A percentile compares a stretch with the other conserved stretches of the same genome.
These are phyloP conservation scores for Cepaea nemoralis DNA, from an alignment of 1,140 invertebrate species.

Conservation along the genomic window DNA sequence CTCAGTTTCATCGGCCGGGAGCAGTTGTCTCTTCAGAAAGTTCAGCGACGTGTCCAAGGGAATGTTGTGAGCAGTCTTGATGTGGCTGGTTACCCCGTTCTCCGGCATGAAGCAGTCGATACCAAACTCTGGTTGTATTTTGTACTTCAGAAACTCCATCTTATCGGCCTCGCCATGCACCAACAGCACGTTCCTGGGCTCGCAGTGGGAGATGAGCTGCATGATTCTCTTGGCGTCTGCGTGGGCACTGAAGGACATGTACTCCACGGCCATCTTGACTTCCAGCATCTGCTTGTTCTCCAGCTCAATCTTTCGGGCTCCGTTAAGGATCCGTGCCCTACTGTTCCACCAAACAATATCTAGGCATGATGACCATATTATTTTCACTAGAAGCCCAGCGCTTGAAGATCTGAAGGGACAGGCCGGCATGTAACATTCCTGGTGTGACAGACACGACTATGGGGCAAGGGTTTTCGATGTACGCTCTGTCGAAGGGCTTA, in stretches of 20 bases:
- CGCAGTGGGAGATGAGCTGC: constrained; percentile 98
- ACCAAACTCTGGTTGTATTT: constrained; percentile 85
- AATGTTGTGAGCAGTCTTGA: constrained; percentile 86
- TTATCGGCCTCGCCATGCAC: constrained; percentile 90
- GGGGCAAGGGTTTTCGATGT: constrained; percentile 96
- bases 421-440: constrained; percentile 98
- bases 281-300: constrained; percentile 86
- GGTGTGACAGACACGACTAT: constrained; percentile 99
- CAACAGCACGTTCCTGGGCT: constrained; percentile 96
- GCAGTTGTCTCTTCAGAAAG: constrained; percentile 76
- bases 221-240: constrained; percentile 99
- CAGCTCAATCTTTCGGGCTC: constrained; percentile 94
- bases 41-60: constrained; percentile 90
- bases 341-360: constrained; percentile 99
- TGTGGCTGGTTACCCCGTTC: constrained; percentile 93
- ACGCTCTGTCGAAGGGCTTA: constrained; percentile 91
- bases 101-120: constrained; percentile 95
- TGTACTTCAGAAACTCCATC: constrained; percentile 94
- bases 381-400: constrained; percentile 98
- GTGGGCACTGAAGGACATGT: constrained; percentile 99
- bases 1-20: constrained; percentile 42
- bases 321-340: constrained; percentile 96
- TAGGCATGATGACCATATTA: constrained; percentile 99
- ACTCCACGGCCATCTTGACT: constrained; percentile 98
- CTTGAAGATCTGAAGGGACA: constrained; percentile 98